phyloP scores from a whole-genome alignment of 2,888 invertebrate species.

The Mylabris sibirica region DNA sequence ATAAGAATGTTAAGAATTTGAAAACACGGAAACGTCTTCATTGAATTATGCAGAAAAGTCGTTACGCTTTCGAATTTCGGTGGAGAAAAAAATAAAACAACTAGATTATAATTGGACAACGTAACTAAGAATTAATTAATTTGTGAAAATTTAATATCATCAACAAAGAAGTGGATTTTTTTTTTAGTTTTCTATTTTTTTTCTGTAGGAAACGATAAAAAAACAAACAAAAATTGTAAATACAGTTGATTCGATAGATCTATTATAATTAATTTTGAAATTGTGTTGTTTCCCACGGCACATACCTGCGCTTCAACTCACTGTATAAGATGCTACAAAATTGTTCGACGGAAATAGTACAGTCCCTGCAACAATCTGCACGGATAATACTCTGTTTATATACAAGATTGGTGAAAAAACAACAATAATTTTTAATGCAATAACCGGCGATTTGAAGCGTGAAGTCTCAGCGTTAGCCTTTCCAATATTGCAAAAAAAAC shows the following conservation, averaged over 20 bases:
- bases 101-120: conserved; percentile 27
- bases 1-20: conserved; percentile 40
- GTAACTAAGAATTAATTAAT: conserved; percentile 33
- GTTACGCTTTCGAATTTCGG: conserved; percentile 58
- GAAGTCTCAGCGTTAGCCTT: conserved; percentile 6
- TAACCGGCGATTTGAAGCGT: conserved; percentile 19
- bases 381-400: conserved; percentile 16
- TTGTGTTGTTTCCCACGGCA: conserved; percentile 60
- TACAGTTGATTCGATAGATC: conserved; percentile 57
- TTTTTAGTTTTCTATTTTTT: neutral
- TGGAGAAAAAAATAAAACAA: conserved; percentile 38
- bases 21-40: conserved; percentile 54
- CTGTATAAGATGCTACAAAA: conserved; percentile 56
- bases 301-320: conserved; percentile 53
- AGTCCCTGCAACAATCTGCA: conserved; percentile 37
- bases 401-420: conserved; percentile 20
- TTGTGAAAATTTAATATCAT: conserved; percentile 16
- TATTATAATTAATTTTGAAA: conserved; percentile 60
- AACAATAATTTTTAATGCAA: conserved; percentile 20
- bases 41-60: conserved; percentile 43
- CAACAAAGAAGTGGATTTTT: conserved; percentile 5
- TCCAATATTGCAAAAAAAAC: neutral
- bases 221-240: conserved; percentile 25
- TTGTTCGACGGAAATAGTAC: conserved; percentile 57
- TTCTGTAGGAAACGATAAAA: conserved; percentile 24